Base-by-base conservation (phyloP, 2,888 invertebrate species). In the Andrena praecox region DNA sequence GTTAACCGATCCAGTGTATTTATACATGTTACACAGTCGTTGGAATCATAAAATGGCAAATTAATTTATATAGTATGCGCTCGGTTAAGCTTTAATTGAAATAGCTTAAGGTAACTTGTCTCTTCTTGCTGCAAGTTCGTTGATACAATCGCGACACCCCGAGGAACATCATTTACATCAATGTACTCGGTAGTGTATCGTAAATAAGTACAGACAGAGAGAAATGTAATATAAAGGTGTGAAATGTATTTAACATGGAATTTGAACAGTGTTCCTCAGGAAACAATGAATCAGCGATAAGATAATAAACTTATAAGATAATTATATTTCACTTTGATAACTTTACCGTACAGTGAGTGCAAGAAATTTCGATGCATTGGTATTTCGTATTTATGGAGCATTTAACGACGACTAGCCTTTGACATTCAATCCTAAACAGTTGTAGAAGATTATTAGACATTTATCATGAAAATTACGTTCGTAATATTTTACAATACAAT, bases 391-490 rank as follows among this genome's bases (percentile, higher is more conserved):
- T 78, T 50, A 63, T 70, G 74, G 85, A 72, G 90, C 91, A 81
- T 85, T 90, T 90, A 89, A 91, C 90, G 83, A 88, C 82, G 56
- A 83, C 76, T 80, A 89, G 91, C 90, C 91, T 92, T 92, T 92
- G 90, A 84, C 88, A 79, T 67, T 59, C 70, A 8, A 24, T 35
- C 35, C 35, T 33, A 5, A 35, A 20, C 48, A 24, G 5, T 33
- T 33, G 20, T 59, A 31, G 42, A 42, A 42, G 4, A 42, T 42
- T 42, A 42, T 4, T 42, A 4, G 12, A 42, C 3, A 29, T 20
- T 56, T 27, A 29, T 42, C 20, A 29, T 12, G 2, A 10, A 33
- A 71, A 54, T 16, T 2, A 4, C 0, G 1, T 42, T 42, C 4
- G 12, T 16, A 16, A 42, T 42, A 42, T 42, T 4, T 12, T 42